Evolutionary conservation across 2,888 invertebrate species (phyloP).

Genomic region (Sinotaia quadrata): DNA sequence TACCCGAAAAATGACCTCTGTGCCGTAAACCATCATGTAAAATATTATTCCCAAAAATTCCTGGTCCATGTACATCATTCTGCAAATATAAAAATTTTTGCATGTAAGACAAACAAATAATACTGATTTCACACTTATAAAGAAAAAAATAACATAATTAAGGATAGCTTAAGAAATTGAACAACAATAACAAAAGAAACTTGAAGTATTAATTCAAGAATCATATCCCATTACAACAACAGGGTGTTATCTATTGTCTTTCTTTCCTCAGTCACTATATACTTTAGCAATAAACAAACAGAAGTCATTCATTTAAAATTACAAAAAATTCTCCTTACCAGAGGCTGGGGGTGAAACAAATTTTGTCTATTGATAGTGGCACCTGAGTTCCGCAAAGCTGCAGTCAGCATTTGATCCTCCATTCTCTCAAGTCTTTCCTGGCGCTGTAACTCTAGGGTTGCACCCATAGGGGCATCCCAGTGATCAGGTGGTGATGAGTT

Average conservation of each 20-base stretch:
- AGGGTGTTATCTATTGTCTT: too few species aligned
- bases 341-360: constrained; percentile 43
- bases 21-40: constrained; percentile 7
- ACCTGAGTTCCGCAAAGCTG: constrained; percentile 24
- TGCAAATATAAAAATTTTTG: constrained; percentile 41
- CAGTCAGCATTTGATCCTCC: constrained; percentile 73
- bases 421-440: constrained; percentile 74
- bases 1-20: not conserved
- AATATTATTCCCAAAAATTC: constrained; percentile 52
- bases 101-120: too few species aligned
- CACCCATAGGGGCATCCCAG: constrained; percentile 72
- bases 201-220: too few species aligned
- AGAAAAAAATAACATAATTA: too few species aligned
- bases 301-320: too few species aligned
- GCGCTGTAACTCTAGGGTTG: constrained; percentile 75
- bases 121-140: too few species aligned
- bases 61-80: constrained; percentile 54
- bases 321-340: too few species aligned
- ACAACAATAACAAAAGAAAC: too few species aligned
- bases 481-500: constrained; percentile 71
- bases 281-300: too few species aligned
- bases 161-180: too few species aligned
- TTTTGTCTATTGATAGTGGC: constrained; percentile 8
- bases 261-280: too few species aligned
- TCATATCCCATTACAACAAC: too few species aligned